A percentile compares a stretch with the other conserved stretches of the same genome.
phyloP scores from a whole-genome alignment of 2,888 invertebrate genomes.

The Tetragonula carbonaria region DNA sequence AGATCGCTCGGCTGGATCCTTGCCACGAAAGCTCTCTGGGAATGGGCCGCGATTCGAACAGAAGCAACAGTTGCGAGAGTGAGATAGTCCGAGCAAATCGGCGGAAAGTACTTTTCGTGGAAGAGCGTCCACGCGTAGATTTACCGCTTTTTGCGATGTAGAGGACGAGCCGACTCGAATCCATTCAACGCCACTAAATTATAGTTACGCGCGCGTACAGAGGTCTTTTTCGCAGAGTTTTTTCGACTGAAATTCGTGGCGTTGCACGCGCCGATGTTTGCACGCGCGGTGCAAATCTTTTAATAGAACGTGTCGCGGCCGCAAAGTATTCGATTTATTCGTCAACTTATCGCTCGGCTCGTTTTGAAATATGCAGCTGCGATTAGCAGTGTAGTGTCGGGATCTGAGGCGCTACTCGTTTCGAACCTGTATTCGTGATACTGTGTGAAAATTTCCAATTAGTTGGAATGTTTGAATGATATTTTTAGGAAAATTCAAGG shows the following conservation, averaged over 20 bases:
- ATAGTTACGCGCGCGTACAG: constrained; percentile 67
- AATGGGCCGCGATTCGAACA: constrained; percentile 22
- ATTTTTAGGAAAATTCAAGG: too few relatives aligned
- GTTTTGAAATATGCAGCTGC: neutral
- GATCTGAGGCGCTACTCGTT: too few relatives aligned
- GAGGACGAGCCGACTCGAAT: constrained; percentile 13
- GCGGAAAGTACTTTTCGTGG: constrained; percentile 25
- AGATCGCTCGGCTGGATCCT: neutral
- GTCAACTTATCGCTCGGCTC: neutral
- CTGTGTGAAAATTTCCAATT: too few relatives aligned
- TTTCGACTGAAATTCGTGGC: constrained; percentile 56
- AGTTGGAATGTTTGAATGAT: too few relatives aligned
- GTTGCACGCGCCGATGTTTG: constrained; percentile 1
- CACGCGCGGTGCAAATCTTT: neutral
- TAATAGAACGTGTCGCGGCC: constrained; percentile 12
- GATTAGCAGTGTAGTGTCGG: too few relatives aligned
- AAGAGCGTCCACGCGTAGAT: constrained; percentile 40
- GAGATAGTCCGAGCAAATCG: constrained; percentile 24
- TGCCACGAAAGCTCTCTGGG: constrained; percentile 3
- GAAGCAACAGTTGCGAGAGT: constrained; percentile 52
- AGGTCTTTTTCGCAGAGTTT: constrained; percentile 71
- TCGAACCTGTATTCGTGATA: too few relatives aligned
- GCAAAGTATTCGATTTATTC: constrained; percentile 1
- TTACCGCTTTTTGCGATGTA: neutral
- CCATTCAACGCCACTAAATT: constrained; percentile 73